Conservation (phyloP, 2,797 vertebrate species). For the Peromyscus nudipes region DNA sequence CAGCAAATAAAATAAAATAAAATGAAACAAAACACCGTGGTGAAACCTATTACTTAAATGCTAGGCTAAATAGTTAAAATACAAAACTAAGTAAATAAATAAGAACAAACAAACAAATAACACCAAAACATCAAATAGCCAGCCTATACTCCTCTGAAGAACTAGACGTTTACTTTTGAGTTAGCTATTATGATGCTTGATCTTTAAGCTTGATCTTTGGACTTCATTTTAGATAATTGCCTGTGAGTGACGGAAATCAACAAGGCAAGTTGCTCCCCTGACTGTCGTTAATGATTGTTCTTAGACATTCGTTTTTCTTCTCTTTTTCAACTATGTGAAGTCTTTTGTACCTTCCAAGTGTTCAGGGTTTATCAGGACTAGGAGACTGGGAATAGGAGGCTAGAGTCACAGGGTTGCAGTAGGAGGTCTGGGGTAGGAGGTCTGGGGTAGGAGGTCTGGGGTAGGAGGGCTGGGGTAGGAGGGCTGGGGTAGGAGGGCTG, state of each 20-base stretch:
- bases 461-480: neutral
- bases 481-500: neutral
- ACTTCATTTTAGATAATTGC: conserved; percentile 44
- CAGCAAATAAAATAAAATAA: neutral
- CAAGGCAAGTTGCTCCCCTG: neutral
- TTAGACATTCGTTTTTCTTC: conserved; percentile 6
- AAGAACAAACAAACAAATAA: neutral
- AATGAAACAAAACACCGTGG: neutral
- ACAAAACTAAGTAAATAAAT: neutral
- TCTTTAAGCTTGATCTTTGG: neutral
- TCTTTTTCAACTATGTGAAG: neutral
- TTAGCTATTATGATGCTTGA: conserved; percentile 9
- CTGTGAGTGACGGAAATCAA: neutral
- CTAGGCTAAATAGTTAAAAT: neutral
- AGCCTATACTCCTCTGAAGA: neutral
- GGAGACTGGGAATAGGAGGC: neutral
- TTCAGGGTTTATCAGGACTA: neutral
- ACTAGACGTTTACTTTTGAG: neutral
- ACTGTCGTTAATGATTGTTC: neutral
- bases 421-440: neutral
- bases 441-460: neutral
- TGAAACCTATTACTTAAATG: neutral
- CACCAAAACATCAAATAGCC: neutral
- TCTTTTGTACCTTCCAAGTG: conserved; percentile 21
- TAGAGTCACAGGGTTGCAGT: neutral